These are phyloP conservation scores for Brenthis daphne DNA, from an alignment of 2,888 invertebrate species.

Conservation along the genomic window DNA sequence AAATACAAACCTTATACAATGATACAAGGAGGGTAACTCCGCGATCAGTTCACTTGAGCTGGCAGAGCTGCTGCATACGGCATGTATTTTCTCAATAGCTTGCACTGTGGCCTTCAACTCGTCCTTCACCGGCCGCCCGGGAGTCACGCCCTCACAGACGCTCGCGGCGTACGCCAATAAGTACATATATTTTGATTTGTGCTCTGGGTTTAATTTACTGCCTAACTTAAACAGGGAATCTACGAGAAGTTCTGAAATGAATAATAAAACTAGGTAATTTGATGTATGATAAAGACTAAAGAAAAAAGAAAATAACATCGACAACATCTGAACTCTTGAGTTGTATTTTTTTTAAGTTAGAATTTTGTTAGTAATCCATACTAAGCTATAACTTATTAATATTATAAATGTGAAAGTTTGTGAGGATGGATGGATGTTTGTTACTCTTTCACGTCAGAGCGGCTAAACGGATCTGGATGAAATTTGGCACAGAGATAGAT, in stretches of 20 bases:
- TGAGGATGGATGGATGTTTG: too few relatives aligned
- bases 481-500: too few relatives aligned
- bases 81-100: constrained; percentile 95
- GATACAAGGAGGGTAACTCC: constrained; percentile 94
- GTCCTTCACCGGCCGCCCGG: constrained; percentile 91
- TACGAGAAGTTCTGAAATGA: constrained; percentile 88
- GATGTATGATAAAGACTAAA: too few relatives aligned
- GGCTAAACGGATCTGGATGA: too few relatives aligned
- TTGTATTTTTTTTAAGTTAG: too few relatives aligned
- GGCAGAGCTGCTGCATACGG: constrained; percentile 94
- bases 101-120: constrained; percentile 95
- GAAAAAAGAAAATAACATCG: too few relatives aligned
- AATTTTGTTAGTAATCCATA: too few relatives aligned
- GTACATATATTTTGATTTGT: constrained; percentile 97
- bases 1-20: constrained; percentile 88
- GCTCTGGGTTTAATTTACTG: constrained; percentile 97
- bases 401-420: too few relatives aligned
- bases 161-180: constrained; percentile 97
- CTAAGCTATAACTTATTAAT: too few relatives aligned
- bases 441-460: too few relatives aligned
- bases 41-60: constrained; percentile 96
- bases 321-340: too few relatives aligned
- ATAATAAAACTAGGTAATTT: not conserved
- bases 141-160: constrained; percentile 88
- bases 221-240: constrained; percentile 96